Evolutionary conservation across 2,888 invertebrate species (phyloP).

Genomic region (Fissipunctia ypsillon): DNA sequence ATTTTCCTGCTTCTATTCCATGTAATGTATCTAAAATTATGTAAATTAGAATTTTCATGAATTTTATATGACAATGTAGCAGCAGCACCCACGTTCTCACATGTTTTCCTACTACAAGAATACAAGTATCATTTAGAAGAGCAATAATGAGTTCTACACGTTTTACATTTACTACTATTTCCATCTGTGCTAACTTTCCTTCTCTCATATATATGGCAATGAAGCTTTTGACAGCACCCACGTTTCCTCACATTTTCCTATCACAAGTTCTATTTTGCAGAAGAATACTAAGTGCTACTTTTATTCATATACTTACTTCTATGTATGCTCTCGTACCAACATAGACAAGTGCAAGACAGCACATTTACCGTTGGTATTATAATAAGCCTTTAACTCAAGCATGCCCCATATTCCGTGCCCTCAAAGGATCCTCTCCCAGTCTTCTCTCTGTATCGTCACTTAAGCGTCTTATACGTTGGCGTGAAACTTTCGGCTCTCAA

Average conservation of each 20-base stretch:
- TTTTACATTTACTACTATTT: not conserved
- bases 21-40: not conserved
- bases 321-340: not conserved
- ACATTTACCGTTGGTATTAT: constrained; percentile 34
- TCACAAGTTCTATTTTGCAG: constrained; percentile 17
- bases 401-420: constrained; percentile 43
- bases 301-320: not conserved
- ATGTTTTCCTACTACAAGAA: constrained; percentile 14
- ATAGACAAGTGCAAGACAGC: constrained; percentile 29
- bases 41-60: constrained; percentile 9
- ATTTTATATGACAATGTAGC: not conserved
- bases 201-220: not conserved
- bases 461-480: constrained; percentile 49
- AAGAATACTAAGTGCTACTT: constrained; percentile 13
- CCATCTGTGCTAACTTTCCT: not conserved
- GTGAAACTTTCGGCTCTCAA: constrained; percentile 54
- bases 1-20: not conserved
- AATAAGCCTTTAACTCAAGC: constrained; percentile 42
- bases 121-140: constrained; percentile 13
- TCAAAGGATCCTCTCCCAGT: constrained; percentile 14
- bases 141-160: constrained; percentile 2
- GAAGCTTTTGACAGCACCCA: not conserved
- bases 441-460: constrained; percentile 35
- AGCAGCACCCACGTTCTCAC: not conserved
- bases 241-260: constrained; percentile 15